A percentile compares a stretch with the other conserved stretches of the same genome.
Evolutionary conservation across 2,797 vertebrate species (phyloP).

Genomic region (Sebastes matsubarae): DNA sequence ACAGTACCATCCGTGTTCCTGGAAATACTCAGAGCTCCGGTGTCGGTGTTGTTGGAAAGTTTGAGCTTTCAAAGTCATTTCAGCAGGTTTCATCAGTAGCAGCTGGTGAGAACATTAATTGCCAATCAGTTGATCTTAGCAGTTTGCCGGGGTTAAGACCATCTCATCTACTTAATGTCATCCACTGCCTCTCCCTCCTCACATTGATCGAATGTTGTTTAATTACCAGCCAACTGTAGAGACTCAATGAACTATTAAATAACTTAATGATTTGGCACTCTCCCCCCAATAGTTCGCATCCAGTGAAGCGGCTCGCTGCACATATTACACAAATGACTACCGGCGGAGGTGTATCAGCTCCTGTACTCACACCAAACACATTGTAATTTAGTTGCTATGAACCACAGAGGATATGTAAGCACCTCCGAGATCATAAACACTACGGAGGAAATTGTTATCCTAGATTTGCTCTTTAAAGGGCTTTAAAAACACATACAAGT

Average conservation of each 20-base stretch:
- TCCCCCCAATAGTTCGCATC: conserved; percentile 50
- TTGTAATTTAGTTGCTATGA: conserved; percentile 25
- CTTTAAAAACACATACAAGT: conserved; percentile 37
- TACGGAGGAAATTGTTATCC: conserved; percentile 7
- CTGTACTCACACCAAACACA: conserved; percentile 27
- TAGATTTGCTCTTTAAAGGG: conserved; percentile 25
- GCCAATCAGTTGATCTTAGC: conserved; percentile 68
- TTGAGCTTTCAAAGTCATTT: conserved; percentile 61
- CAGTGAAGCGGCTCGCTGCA: conserved; percentile 43
- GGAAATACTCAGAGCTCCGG: neutral
- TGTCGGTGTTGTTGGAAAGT: conserved; percentile 21
- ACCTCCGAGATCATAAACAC: conserved; percentile 38
- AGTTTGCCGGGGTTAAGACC: conserved; percentile 70
- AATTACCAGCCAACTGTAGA: conserved; percentile 76
- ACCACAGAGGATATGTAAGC: conserved; percentile 18
- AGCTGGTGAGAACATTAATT: conserved; percentile 67
- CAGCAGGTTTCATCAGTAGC: conserved; percentile 51
- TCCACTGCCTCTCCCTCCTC: conserved; percentile 43
- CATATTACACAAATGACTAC: conserved; percentile 55
- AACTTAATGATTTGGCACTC: conserved; percentile 77
- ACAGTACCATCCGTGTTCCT: neutral
- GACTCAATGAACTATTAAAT: conserved; percentile 81
- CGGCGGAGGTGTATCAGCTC: conserved; percentile 37
- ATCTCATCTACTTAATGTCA: conserved; percentile 74
- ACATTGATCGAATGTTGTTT: conserved; percentile 73